These are phyloP conservation scores for Merluccius polli DNA, from an alignment of 2,797 vertebrate species.

Conservation along the genomic window DNA sequence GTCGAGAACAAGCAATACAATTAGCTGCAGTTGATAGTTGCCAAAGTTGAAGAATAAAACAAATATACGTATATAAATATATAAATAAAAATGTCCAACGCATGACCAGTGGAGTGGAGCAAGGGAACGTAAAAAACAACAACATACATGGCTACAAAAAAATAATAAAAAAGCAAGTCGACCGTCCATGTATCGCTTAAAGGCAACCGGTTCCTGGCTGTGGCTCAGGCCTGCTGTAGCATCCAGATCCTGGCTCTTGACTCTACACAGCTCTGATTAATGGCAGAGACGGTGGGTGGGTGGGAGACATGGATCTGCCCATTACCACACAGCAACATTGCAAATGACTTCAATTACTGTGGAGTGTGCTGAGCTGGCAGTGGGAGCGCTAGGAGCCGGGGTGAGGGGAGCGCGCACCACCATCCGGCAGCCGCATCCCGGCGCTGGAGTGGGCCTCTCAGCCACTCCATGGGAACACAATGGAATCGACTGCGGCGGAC, in stretches of 20 bases:
- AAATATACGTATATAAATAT: neutral
- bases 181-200: conserved; percentile 59
- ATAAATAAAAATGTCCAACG: neutral
- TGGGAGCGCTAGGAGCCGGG: conserved; percentile 63
- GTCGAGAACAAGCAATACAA: neutral
- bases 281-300: conserved; percentile 78
- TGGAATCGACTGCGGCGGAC: neutral
- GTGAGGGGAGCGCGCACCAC: conserved; percentile 66
- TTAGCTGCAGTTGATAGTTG: neutral
- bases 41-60: neutral
- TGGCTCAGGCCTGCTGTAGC: conserved; percentile 64
- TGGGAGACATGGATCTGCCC: conserved; percentile 78
- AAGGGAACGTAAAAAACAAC: neutral
- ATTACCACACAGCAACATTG: conserved; percentile 81
- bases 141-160: neutral
- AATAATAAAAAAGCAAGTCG: conserved; percentile 9
- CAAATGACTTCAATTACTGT: conserved; percentile 84
- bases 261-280: conserved; percentile 77
- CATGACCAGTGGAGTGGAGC: neutral
- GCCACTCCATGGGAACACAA: conserved; percentile 53
- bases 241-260: conserved; percentile 68
- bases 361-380: conserved; percentile 79
- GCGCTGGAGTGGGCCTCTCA: conserved; percentile 35
- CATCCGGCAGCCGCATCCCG: conserved; percentile 54
- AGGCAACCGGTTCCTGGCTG: conserved; percentile 65